Base-by-base conservation (phyloP, 92 coral and sea anemone genomes). In the Epizoanthus illoricatus region DNA sequence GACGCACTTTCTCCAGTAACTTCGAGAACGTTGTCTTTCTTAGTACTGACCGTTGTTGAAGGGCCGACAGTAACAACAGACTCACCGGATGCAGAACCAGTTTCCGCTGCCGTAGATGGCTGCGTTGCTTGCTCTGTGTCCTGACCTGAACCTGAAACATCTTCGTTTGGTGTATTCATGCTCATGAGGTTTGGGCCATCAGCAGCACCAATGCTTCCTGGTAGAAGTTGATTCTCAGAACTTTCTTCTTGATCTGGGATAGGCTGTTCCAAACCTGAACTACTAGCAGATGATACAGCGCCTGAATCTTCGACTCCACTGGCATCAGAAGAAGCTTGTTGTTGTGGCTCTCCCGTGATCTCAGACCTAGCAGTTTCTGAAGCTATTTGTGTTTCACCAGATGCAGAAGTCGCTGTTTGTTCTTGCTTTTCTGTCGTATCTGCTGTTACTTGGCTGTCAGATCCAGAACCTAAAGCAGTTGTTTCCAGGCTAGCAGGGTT, bases 181-280 rank as follows among this genome's bases (percentile, higher is more conserved):
- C 92, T 91, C 97, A 93, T 93, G 33, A 93, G 92, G 76, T 91
- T 93, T 36, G 97, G 94, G 19, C 97, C 97, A 61, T 78, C 82
- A 62, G 82, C 82, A 4, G 82, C 72, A 12, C 82, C 82, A 10
- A 78, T 70, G 24, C 57, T 78, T 78, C 82, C 82, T 3, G 82
- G 82, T 18, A 78, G 71, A 1, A 78, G 71, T 20, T 78, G 82
- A 78, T 78, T 78, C 49, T 78, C 82, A 4, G 82, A 78, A 43
- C 82, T 63, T 45, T 63, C 82, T 43, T 62, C 45, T 36, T 78
- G 21, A 13, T 62, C 24, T 49, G 82, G 65, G 43, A 78, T 40
- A 21, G 82, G 23, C 65, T 78, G 71, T 5, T 63, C 72, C 41
- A 18, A 21, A 18, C 24, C 59, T 63, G 67, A 33, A 45, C 71